phyloP scores from a whole-genome alignment of 1,140 invertebrate genomes.

The Episyrphus balteatus region DNA sequence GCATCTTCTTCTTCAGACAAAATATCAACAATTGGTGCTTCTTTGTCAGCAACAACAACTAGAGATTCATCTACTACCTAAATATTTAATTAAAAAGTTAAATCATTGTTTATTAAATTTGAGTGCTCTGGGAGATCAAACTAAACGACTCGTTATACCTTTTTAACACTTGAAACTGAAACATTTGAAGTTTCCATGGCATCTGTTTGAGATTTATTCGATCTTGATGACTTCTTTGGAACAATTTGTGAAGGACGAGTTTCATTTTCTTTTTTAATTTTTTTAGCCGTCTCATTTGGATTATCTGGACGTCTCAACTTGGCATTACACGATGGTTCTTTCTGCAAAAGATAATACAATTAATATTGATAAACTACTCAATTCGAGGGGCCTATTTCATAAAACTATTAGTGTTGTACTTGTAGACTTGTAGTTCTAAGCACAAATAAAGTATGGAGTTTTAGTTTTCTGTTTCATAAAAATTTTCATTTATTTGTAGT shows the following conservation, averaged over 20 bases:
- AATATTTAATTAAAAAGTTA: too few relatives aligned
- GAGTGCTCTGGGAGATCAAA: too few relatives aligned
- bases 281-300: constrained; percentile 4
- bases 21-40: constrained; percentile 1
- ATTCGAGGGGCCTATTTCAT: too few relatives aligned
- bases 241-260: constrained; percentile 20
- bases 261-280: constrained; percentile 23
- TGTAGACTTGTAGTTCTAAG: too few relatives aligned
- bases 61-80: constrained; percentile 1
- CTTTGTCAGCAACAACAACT: neutral
- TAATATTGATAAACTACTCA: too few relatives aligned
- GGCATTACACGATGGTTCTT: constrained; percentile 13
- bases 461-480: too few relatives aligned
- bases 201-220: neutral
- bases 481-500: too few relatives aligned
- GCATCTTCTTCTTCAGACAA: constrained; percentile 5
- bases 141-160: too few relatives aligned
- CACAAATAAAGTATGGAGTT: too few relatives aligned
- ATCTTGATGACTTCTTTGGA: too few relatives aligned
- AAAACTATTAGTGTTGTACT: too few relatives aligned
- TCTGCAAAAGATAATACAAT: neutral
- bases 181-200: neutral
- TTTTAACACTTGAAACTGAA: neutral
- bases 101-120: too few relatives aligned
- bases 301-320: constrained; percentile 23